These are phyloP conservation scores for Apostichopus californicus DNA, from an alignment of 35 echinoderm and acorn worm genomes.

Conservation along the genomic window DNA sequence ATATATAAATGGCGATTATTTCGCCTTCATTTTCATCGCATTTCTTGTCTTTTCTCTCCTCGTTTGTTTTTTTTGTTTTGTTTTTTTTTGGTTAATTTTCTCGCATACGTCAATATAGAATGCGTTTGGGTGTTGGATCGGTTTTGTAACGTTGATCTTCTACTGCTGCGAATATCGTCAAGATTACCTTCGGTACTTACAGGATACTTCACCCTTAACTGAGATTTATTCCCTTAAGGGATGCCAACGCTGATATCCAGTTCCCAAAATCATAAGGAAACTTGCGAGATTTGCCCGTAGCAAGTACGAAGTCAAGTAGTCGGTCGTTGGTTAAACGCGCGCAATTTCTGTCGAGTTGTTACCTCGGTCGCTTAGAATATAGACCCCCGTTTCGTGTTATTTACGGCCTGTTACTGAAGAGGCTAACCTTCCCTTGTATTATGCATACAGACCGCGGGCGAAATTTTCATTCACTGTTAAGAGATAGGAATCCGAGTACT, in stretches of 20 bases:
- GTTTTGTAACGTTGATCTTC: not conserved
- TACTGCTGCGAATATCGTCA: not conserved
- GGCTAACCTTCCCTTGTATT: slow-evolving; percentile 27
- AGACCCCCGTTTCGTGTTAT: not conserved
- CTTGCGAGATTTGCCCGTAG: not conserved
- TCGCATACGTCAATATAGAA: not conserved
- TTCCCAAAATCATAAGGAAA: not conserved
- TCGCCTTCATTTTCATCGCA: too few relatives aligned
- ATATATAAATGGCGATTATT: too few relatives aligned
- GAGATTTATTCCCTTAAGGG: not conserved
- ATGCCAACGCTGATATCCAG: slow-evolving; percentile 2
- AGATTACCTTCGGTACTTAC: not conserved
- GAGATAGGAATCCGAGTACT: not conserved
- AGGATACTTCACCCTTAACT: slow-evolving; percentile 22
- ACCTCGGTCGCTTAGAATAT: not conserved
- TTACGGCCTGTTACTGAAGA: slow-evolving; percentile 1
- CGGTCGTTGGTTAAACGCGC: slow-evolving; percentile 15
- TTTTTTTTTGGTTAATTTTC: not conserved
- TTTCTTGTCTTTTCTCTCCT: not conserved
- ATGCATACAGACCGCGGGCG: slow-evolving; percentile 30
- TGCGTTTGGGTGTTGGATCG: not conserved
- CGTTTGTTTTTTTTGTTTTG: not conserved
- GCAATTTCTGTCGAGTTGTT: slow-evolving; percentile 19
- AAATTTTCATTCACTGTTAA: not conserved
- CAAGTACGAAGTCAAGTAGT: not conserved